Evolutionary conservation across 2,113 vertebrate species (phyloP).

Genomic region (Cyphomyrus discorhynchus): DNA sequence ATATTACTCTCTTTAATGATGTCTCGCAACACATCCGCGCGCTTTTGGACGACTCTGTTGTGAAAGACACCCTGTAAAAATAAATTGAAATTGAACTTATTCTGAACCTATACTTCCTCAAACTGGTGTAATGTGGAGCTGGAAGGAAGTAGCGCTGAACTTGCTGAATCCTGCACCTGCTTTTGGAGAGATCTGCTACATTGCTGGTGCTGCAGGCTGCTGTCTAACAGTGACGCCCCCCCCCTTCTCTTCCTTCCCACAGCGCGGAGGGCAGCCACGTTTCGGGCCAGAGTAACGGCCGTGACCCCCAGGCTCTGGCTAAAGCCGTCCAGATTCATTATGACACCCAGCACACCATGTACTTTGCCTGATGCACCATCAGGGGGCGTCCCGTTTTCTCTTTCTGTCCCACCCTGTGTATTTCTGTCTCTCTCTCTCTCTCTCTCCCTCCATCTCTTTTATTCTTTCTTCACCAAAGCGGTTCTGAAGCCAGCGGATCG

Average conservation of each 20-base stretch:
- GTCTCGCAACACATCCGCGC: no score
- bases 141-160: not conserved
- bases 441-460: conserved; percentile 20
- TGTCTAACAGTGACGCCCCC: not conserved
- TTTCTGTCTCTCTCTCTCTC: conserved; percentile 17
- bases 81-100: not conserved
- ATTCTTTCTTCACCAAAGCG: conserved; percentile 55
- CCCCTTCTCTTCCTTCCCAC: conserved; percentile 32
- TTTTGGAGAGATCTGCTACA: not conserved
- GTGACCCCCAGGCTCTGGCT: conserved; percentile 91
- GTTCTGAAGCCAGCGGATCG: conserved; percentile 45
- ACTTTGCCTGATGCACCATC: conserved; percentile 80
- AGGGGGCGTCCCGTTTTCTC: conserved; percentile 30
- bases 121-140: not conserved
- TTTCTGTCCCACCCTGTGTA: conserved; percentile 19
- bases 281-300: conserved; percentile 95
- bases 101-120: not conserved
- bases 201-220: not conserved
- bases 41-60: no score
- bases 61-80: no score
- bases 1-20: no score
- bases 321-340: conserved; percentile 99
- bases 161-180: not conserved
- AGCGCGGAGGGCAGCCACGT: conserved; percentile 97
- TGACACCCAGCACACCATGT: conserved; percentile 98